Percentiles rank a stretch among this genome's conserved stretches.
Conservation (phyloP, 2,888 invertebrate genomes). For the Caenorhabditis sp. region DNA sequence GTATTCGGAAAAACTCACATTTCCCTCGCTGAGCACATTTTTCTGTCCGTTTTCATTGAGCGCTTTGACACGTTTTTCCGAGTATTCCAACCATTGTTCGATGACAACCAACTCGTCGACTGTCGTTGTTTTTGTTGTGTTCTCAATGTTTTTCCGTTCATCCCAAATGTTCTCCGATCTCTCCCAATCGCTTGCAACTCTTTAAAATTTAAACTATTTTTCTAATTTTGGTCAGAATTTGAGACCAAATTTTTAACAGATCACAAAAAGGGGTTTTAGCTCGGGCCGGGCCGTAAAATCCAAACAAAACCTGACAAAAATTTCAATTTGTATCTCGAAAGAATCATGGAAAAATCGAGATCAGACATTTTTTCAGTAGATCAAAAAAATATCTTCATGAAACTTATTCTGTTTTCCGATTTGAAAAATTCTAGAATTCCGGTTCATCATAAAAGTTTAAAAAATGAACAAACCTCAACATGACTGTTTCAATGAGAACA, state of each 20-base stretch:
- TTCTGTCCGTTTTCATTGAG: constrained; percentile 51
- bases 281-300: too few species aligned
- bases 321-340: too few species aligned
- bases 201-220: constrained; percentile 16
- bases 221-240: too few species aligned
- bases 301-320: too few species aligned
- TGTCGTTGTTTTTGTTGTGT: constrained; percentile 17
- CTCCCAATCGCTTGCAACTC: constrained; percentile 65
- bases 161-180: constrained; percentile 57
- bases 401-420: background rate
- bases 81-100: constrained; percentile 49
- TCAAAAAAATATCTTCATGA: background rate
- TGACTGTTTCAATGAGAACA: constrained; percentile 72
- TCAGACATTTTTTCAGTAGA: too few species aligned
- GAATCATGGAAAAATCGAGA: too few species aligned
- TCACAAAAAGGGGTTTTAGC: too few species aligned
- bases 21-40: constrained; percentile 45
- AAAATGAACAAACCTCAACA: constrained; percentile 53
- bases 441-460: too few species aligned
- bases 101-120: constrained; percentile 40
- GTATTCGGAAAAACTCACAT: too few species aligned
- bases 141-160: constrained; percentile 14
- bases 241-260: background rate
- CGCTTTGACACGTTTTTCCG: constrained; percentile 51
- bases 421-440: background rate